Evolutionary conservation across 2,888 invertebrate genomes (phyloP), one percentile per base, ranked within the genome.

Genomic region (Rhyacophila evoluta): DNA sequence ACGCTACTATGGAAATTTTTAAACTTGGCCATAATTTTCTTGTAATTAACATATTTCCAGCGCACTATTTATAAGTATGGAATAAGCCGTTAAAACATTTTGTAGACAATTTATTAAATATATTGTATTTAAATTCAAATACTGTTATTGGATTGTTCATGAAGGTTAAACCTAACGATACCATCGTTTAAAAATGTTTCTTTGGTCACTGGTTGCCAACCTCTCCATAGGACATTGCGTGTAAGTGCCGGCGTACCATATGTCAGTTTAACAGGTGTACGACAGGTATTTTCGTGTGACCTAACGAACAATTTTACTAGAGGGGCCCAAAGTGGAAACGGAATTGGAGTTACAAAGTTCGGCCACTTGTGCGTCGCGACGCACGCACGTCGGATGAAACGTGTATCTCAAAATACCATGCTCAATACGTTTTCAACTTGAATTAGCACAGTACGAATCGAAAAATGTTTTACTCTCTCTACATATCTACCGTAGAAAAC

Each of bases 191-290:
- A n/a, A n/a, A n/a, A n/a, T n/a, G 39, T 39, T 15, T 15, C 39
- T 0, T 19, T 19, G 4, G 29, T n/a, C 33, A 29, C 73, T n/a
- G 41, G n/a, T 55, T 12, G 4, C 15, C 55, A 15, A 15, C 28
- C 69, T 25, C 70, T 36, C 25, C 37, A 37, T 39, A 39, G 38
- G 29, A 69, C 69, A 75, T 76, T 36, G 71, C 76, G 76, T 72
- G 76, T 55, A 25, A 33, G 37, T 38, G 28, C 37, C 19, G 25
- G 41, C 12, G 55, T 70, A 67, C 75, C 75, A 79, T 79, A 79
- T 79, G 79, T 71, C 75, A 75, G 75, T 37, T 71, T 74, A 75
- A 79, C 79, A 79, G 75, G 79, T 79, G 79, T 37, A 76, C 55
- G 28, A 55, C 36, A 27, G 41, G 38, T 67, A 75, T 38, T 38